A percentile compares a stretch with the other conserved stretches of the same genome.
phyloP scores from a whole-genome alignment of 1,140 invertebrate species.

The Drosophila bifasciata region DNA sequence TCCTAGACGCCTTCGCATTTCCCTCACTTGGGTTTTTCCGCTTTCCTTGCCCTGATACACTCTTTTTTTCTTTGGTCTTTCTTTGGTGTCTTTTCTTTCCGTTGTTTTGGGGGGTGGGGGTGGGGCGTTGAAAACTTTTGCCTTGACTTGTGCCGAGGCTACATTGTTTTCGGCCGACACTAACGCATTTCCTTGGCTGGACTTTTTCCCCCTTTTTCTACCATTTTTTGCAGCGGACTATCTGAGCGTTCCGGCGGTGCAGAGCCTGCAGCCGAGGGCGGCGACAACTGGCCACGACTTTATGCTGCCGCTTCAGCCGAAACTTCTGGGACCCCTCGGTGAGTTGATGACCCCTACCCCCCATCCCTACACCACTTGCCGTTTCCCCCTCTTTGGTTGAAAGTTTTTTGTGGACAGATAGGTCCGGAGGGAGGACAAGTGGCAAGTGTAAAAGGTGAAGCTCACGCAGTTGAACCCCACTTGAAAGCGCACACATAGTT shows the following conservation, averaged over 20 bases:
- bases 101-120: constrained; percentile 2
- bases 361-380: too few species aligned
- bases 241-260: constrained; percentile 78
- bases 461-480: constrained; percentile 61
- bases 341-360: constrained; percentile 52
- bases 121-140: constrained; percentile 58
- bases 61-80: neutral
- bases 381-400: constrained; percentile 6
- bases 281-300: constrained; percentile 88
- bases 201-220: constrained; percentile 39
- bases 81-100: constrained; percentile 45
- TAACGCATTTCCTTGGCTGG: constrained; percentile 51
- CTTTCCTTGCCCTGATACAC: too few species aligned
- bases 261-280: constrained; percentile 87
- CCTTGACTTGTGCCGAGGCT: constrained; percentile 33
- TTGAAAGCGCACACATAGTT: constrained; percentile 55
- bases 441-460: constrained; percentile 16
- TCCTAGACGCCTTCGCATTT: constrained; percentile 3
- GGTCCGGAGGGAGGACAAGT: constrained; percentile 17
- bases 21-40: constrained; percentile 17
- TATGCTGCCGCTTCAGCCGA: constrained; percentile 87
- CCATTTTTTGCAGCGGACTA: constrained; percentile 79
- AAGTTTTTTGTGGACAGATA: constrained; percentile 61
- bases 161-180: constrained; percentile 57
- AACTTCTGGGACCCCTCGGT: constrained; percentile 85